phyloP scores from a whole-genome alignment of 2,888 invertebrate species.

The Atrina japonica region DNA sequence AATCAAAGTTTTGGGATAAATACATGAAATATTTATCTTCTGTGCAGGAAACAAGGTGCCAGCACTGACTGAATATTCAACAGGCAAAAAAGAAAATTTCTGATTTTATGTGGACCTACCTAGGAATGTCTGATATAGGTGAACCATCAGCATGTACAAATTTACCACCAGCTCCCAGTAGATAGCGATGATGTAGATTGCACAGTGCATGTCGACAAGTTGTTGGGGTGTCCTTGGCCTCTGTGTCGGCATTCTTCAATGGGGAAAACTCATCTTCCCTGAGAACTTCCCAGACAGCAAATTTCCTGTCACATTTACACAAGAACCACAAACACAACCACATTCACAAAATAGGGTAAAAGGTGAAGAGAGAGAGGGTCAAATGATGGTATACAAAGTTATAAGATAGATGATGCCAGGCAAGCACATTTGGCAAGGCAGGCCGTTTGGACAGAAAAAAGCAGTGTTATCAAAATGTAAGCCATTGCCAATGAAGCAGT shows the following conservation, averaged over 20 bases:
- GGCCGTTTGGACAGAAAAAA: too few species aligned
- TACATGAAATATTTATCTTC: too few species aligned
- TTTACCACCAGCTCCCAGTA: constrained; percentile 90
- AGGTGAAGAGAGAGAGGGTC: not conserved
- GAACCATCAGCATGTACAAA: constrained; percentile 83
- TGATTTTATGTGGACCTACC: constrained; percentile 59
- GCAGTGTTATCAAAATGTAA: constrained; percentile 8
- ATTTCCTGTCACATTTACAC: constrained; percentile 75
- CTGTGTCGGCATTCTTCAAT: constrained; percentile 94
- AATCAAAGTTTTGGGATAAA: too few species aligned
- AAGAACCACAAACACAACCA: constrained; percentile 48
- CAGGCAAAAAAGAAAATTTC: not conserved
- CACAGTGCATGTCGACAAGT: constrained; percentile 90
- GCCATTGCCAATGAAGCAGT: too few species aligned
- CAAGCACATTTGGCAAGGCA: too few species aligned
- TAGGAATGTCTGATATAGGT: constrained; percentile 80
- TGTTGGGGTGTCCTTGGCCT: constrained; percentile 93
- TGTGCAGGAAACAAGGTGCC: too few species aligned
- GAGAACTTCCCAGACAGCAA: constrained; percentile 94
- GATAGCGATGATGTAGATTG: constrained; percentile 84
- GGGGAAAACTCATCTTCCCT: constrained; percentile 98
- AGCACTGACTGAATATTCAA: too few species aligned
- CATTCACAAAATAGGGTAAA: constrained; percentile 22
- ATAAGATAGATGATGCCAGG: not conserved
- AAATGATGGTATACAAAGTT: not conserved